Evolutionary conservation across 64 coral and sea anemone species (phyloP).

Genomic region (Dendronephthya gigantea): DNA sequence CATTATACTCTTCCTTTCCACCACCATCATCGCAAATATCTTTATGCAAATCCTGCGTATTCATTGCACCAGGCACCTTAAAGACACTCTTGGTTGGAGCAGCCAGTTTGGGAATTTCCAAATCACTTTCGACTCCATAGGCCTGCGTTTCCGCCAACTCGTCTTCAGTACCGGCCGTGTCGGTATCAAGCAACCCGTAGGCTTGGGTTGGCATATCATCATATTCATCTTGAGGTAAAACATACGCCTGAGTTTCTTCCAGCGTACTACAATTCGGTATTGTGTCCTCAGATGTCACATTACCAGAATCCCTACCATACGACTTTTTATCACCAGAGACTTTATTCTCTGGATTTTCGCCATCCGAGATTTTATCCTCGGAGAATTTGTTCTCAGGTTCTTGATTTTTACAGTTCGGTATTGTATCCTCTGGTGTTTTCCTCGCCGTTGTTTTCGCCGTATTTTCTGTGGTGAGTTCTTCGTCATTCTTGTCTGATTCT

Average conservation of each 20-base stretch:
- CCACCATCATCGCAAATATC: background rate
- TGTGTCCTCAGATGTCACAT: background rate
- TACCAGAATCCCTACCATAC: background rate
- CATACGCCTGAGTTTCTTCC: background rate
- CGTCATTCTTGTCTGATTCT: too few relatives aligned
- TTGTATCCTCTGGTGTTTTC: background rate
- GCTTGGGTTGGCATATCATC: conserved; percentile 6
- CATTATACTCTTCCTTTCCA: background rate
- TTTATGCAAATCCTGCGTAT: background rate
- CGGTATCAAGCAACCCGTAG: background rate
- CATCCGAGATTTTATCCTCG: background rate
- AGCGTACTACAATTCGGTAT: background rate
- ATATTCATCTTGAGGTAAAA: background rate
- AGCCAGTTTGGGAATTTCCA: background rate
- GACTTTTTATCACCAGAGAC: background rate
- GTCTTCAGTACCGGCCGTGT: background rate
- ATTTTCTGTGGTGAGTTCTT: too few relatives aligned
- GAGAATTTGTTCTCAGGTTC: background rate
- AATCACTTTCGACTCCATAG: background rate
- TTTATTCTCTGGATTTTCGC: background rate
- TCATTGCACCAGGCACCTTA: background rate
- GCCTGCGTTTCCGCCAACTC: background rate
- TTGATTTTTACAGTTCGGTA: too few relatives aligned
- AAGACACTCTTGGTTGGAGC: background rate
- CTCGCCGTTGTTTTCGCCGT: too few relatives aligned